Percentiles rank a stretch among this genome's conserved stretches.
phyloP scores from a whole-genome alignment of 2,888 invertebrate species.

The Chouioia cunea region DNA sequence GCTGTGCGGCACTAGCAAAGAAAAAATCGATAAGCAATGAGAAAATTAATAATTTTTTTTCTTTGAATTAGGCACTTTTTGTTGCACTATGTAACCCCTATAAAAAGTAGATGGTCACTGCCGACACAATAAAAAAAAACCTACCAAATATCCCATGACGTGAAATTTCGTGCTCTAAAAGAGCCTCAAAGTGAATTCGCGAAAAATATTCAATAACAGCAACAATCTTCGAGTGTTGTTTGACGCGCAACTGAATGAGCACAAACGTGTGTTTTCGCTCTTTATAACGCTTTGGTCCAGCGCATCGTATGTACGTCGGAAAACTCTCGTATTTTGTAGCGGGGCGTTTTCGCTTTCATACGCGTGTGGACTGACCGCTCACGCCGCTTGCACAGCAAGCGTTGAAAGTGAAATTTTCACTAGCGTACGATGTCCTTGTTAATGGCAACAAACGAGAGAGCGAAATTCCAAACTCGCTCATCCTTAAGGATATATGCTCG shows the following conservation, averaged over 20 bases:
- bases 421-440: slow-evolving; percentile 3
- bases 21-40: slow-evolving; percentile 6
- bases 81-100: background rate
- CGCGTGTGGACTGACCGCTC: slow-evolving; percentile 43
- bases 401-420: slow-evolving; percentile 52
- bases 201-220: background rate
- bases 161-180: background rate
- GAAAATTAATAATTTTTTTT: slow-evolving; percentile 2
- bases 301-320: slow-evolving; percentile 40
- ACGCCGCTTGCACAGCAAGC: too few relatives aligned
- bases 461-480: slow-evolving; percentile 8
- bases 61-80: too few relatives aligned
- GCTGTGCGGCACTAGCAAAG: slow-evolving; percentile 49
- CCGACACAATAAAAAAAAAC: slow-evolving; percentile 48
- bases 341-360: slow-evolving; percentile 43
- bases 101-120: slow-evolving; percentile 1
- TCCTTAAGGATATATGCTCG: background rate
- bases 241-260: slow-evolving; percentile 52
- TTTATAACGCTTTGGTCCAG: slow-evolving; percentile 55
- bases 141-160: slow-evolving; percentile 60
- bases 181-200: background rate
- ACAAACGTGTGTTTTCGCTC: slow-evolving; percentile 52
- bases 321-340: slow-evolving; percentile 46
- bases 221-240: slow-evolving; percentile 7
- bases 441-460: slow-evolving; percentile 9